phyloP scores from a whole-genome alignment of 2,797 vertebrate genomes.

The Ateles fusciceps region DNA sequence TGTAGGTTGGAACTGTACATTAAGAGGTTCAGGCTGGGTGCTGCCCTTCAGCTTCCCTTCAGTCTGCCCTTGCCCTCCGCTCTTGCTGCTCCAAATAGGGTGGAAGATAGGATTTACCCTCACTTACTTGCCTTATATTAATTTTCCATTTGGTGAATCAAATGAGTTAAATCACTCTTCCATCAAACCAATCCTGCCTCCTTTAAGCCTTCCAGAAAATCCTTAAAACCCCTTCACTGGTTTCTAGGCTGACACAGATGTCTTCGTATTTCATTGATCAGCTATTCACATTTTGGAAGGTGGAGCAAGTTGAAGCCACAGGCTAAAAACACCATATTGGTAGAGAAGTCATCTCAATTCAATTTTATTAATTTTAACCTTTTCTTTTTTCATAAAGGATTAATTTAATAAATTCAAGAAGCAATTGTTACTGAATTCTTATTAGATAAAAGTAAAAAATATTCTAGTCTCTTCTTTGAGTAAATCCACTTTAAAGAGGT shows the following conservation, averaged over 20 bases:
- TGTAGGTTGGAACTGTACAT: background rate
- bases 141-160: background rate
- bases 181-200: background rate
- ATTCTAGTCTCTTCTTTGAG: background rate
- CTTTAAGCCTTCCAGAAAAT: background rate
- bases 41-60: background rate
- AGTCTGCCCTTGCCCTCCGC: background rate
- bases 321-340: background rate
- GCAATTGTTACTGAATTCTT: background rate
- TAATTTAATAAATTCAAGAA: background rate
- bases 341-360: background rate
- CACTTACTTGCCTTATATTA: background rate
- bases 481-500: background rate
- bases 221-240: background rate
- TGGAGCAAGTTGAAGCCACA: background rate
- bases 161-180: background rate
- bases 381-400: background rate
- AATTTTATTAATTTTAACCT: background rate
- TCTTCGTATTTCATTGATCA: background rate
- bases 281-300: background rate
- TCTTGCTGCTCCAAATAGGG: background rate
- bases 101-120: background rate
- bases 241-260: background rate
- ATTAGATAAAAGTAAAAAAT: background rate
- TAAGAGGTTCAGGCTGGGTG: background rate